These are phyloP conservation scores for Brachionus plicatilis DNA, from an alignment of 1,140 invertebrate species.

Conservation along the genomic window DNA sequence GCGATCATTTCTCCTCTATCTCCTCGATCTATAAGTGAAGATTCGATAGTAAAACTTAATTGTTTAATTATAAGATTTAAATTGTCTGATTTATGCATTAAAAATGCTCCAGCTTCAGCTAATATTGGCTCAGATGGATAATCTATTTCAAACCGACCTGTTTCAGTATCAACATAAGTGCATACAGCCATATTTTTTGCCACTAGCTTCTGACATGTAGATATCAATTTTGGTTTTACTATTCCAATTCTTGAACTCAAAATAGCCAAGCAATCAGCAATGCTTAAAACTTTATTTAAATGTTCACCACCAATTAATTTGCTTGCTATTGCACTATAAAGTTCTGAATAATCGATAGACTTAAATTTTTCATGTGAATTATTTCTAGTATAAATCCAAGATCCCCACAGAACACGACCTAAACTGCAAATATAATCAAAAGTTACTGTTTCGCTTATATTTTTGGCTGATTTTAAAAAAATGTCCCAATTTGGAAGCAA, in stretches of 20 bases:
- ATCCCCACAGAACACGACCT: not conserved
- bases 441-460: not conserved
- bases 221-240: not conserved
- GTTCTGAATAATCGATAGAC: not conserved
- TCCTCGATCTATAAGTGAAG: not conserved
- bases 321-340: not conserved
- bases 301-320: not conserved
- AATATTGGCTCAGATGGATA: slow-evolving; percentile 29
- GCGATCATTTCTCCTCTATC: not conserved
- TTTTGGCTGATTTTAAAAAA: not conserved
- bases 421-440: not conserved
- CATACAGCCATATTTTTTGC: not conserved
- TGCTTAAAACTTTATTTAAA: not conserved
- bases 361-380: slow-evolving; percentile 3
- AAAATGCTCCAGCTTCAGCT: not conserved
- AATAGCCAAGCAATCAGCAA: not conserved
- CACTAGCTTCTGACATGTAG: not conserved
- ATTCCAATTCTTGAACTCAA: not conserved
- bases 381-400: slow-evolving; percentile 3
- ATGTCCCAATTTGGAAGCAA: slow-evolving; percentile 9
- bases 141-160: not conserved
- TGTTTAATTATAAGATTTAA: not conserved
- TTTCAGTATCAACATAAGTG: not conserved
- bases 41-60: not conserved
- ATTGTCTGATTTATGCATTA: not conserved